Evolutionary conservation across 2,888 invertebrate genomes (phyloP).

Genomic region (Anthrax anthrax): DNA sequence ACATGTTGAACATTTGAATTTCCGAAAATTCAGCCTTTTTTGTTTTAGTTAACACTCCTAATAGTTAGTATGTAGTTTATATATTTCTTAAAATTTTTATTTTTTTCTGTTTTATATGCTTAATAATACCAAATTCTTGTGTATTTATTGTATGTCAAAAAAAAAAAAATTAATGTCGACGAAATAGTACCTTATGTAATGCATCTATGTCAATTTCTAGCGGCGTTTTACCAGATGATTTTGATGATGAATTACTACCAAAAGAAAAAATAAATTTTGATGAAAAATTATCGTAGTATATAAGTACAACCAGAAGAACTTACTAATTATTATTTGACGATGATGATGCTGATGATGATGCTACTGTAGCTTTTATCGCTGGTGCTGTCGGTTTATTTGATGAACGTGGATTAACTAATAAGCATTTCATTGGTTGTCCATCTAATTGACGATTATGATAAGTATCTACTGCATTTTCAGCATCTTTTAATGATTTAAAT

Average conservation of each 20-base stretch:
- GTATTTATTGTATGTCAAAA: too few relatives aligned
- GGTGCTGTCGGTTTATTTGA: conserved; percentile 42
- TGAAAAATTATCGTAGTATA: not conserved
- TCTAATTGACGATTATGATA: conserved; percentile 89
- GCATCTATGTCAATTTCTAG: conserved; percentile 35
- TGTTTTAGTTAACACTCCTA: too few relatives aligned
- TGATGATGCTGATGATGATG: too few relatives aligned
- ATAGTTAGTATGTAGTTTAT: too few relatives aligned
- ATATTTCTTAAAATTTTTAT: too few relatives aligned
- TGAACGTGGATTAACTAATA: conserved; percentile 63
- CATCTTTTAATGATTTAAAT: conserved; percentile 71
- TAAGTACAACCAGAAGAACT: not conserved
- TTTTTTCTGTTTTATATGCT: too few relatives aligned
- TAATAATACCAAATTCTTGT: not conserved
- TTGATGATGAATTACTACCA: conserved; percentile 13
- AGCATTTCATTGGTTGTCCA: conserved; percentile 86
- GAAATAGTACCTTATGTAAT: conserved; percentile 32
- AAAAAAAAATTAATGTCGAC: conserved; percentile 18
- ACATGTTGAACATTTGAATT: too few relatives aligned
- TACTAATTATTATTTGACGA: conserved; percentile 15
- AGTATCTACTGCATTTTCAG: conserved; percentile 78
- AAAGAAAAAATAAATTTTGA: not conserved
- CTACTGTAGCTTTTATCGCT: conserved; percentile 25
- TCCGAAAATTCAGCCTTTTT: too few relatives aligned
- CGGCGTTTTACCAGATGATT: conserved; percentile 20